Percentiles rank a stretch among this genome's conserved stretches.
These are phyloP conservation scores for Sylvietta virens DNA, from an alignment of 2,113 vertebrate genomes.

Conservation along the genomic window DNA sequence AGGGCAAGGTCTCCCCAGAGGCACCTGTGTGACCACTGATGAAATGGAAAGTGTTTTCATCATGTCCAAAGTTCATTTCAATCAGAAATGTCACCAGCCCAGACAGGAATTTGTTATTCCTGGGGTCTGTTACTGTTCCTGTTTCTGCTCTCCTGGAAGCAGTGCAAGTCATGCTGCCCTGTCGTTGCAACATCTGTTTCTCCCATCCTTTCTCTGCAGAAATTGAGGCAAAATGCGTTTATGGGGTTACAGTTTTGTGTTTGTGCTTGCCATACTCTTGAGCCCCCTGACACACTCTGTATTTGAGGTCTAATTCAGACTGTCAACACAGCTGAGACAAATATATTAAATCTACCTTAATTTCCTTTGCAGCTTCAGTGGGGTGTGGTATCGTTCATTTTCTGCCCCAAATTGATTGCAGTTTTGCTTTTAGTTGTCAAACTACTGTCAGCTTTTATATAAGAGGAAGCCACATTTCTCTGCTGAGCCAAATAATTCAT, in stretches of 20 bases:
- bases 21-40: not conserved
- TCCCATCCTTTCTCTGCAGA: not conserved
- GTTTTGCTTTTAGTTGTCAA: not conserved
- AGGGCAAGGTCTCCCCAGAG: not conserved
- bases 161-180: not conserved
- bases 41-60: not conserved
- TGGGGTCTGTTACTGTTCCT: not conserved
- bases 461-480: not conserved
- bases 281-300: not conserved
- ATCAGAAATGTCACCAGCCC: not conserved
- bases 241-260: not conserved
- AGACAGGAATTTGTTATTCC: not conserved
- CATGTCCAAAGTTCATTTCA: not conserved
- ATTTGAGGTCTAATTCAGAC: not conserved
- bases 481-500: constrained; percentile 9
- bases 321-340: not conserved
- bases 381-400: not conserved
- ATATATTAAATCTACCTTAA: constrained; percentile 6
- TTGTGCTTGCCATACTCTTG: not conserved
- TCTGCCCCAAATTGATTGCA: not conserved
- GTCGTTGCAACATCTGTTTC: not conserved
- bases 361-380: not conserved
- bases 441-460: not conserved
- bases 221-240: not conserved
- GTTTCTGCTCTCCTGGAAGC: not conserved